These are phyloP conservation scores for Drosophila bocki DNA, from an alignment of 1,140 invertebrate genomes.

Conservation along the genomic window DNA sequence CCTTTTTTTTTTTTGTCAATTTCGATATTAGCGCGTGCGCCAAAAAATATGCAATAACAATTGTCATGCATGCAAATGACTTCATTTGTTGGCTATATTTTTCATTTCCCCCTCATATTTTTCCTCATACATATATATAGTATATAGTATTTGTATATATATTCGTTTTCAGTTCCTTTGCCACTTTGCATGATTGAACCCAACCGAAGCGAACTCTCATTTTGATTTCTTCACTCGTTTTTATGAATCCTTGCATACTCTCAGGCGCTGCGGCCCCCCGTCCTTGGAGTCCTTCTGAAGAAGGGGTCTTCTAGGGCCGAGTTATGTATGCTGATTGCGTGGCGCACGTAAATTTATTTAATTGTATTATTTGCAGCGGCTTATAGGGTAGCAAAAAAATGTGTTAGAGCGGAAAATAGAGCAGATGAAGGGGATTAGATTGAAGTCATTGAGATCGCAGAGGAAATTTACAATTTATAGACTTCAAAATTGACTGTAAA, in stretches of 20 bases:
- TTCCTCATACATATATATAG: too few species aligned
- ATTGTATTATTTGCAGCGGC: slow-evolving; percentile 62
- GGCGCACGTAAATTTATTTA: slow-evolving; percentile 78
- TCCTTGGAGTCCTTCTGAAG: not conserved
- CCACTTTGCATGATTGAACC: slow-evolving; percentile 79
- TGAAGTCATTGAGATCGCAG: slow-evolving; percentile 4
- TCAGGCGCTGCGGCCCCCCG: slow-evolving; percentile 40
- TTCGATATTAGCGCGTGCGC: slow-evolving; percentile 70
- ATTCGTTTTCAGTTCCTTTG: slow-evolving; percentile 28
- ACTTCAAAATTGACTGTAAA: not conserved
- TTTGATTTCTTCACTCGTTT: slow-evolving; percentile 58
- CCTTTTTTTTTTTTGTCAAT: slow-evolving; percentile 64
- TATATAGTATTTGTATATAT: too few species aligned
- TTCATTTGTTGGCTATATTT: slow-evolving; percentile 70
- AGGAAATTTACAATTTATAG: not conserved
- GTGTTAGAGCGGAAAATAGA: slow-evolving; percentile 17
- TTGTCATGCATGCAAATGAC: slow-evolving; percentile 84
- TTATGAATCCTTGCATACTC: slow-evolving; percentile 59
- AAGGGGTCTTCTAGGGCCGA: slow-evolving; percentile 1
- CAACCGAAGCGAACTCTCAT: slow-evolving; percentile 33
- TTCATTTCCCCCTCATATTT: slow-evolving; percentile 9
- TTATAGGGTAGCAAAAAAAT: slow-evolving; percentile 28
- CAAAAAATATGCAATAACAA: slow-evolving; percentile 81
- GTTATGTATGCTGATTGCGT: slow-evolving; percentile 81
- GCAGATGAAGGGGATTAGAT: slow-evolving; percentile 4